Evolutionary conservation across 2,113 vertebrate genomes (phyloP), one percentile per base, ranked within the genome.

Genomic region (Crotophaga sulcirostris): DNA sequence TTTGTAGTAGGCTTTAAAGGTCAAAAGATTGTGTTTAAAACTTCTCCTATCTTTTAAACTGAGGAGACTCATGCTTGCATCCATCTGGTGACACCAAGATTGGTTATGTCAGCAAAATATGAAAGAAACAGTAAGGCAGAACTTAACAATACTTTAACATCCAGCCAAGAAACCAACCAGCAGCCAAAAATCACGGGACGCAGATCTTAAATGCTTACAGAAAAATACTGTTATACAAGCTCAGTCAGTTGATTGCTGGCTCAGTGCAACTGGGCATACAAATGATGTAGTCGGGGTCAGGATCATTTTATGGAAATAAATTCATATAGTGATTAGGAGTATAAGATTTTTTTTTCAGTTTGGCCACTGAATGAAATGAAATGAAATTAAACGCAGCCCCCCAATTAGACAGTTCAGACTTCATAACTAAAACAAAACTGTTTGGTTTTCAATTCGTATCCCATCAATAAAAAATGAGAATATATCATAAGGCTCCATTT

Each of bases 1-100:
- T 97, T 96, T 94, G 89, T 94, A 96, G 82, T 86, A 74, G 3
- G 11, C 34, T 93, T 91, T 94, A 93, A 93, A 92, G 79, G 82
- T 96, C 24, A 11, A 88, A 94, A 80, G 51, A 93, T 44, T 90
- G 16, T 13, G 6, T 64, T 75, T 87, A 80, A 94, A 94, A 93
- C 47, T 87, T 92, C 89, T 81, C 56, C 52, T 44, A 17, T 88
- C 47, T 73, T 94, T 93, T 72, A 73, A 91, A 87, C 34, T 25
- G 52, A 89, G 40, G 10, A 2, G 7, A 49, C 54, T 92, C 2
- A 1, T 8, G 13, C 47, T 91, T 66, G 60, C 44, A 75, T 84
- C 33, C 34, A 49, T 82, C 73, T 91, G 62, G 54, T 94, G 84
- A 84, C 91, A 87, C 7, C 45, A 66, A 31, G 19, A 58, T 56